These are phyloP conservation scores for Xerus inauris DNA, from an alignment of 2,113 vertebrate genomes.

Conservation along the genomic window DNA sequence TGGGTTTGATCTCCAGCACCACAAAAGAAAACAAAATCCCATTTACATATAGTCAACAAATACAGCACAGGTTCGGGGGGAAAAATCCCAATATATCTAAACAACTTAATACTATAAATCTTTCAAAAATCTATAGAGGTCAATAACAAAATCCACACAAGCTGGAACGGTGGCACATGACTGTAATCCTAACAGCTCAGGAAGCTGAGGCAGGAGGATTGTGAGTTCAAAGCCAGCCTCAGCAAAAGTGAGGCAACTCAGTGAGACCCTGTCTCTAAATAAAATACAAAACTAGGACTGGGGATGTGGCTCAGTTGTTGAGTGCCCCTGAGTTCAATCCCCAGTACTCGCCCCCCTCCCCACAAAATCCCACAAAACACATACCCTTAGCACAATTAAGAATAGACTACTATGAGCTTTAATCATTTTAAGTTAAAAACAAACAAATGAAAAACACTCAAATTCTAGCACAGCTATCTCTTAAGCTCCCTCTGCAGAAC, in stretches of 20 bases:
- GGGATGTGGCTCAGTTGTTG: too few species aligned
- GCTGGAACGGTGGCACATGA: too few species aligned
- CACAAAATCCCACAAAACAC: neutral
- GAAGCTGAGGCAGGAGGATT: too few species aligned
- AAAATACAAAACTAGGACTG: too few species aligned
- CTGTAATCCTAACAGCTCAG: too few species aligned
- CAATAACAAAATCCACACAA: neutral
- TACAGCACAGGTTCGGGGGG: neutral
- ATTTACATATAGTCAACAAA: constrained; percentile 17
- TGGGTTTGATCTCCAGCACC: neutral
- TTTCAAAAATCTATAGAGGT: neutral
- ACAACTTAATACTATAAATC: neutral
- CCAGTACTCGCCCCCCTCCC: too few species aligned
- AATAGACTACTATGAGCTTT: neutral
- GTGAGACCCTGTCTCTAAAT: too few species aligned
- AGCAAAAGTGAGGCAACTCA: too few species aligned
- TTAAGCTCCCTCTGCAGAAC: neutral
- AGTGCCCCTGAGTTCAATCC: too few species aligned
- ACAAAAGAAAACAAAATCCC: neutral
- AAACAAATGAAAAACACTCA: neutral
- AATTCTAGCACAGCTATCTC: neutral
- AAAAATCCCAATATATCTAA: neutral
- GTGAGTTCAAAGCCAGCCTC: too few species aligned
- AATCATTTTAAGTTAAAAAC: neutral
- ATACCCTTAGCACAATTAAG: neutral